Evolutionary conservation across 2,888 invertebrate species (phyloP).

Genomic region (Boloria euphrosyne): DNA sequence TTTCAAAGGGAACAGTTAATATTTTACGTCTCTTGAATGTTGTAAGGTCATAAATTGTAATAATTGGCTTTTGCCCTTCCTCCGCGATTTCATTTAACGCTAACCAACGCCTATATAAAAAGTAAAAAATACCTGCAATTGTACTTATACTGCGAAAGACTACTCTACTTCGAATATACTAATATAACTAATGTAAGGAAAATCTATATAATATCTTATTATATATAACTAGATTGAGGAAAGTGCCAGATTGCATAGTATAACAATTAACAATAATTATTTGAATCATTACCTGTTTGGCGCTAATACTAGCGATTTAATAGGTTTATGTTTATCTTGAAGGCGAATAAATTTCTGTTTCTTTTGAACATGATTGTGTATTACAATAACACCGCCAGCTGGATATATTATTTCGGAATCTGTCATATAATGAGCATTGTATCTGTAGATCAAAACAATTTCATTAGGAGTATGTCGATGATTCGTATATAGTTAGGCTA

Average conservation of each 20-base stretch:
- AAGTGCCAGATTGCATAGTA: background rate
- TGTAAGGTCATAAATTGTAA: slow-evolving; percentile 87
- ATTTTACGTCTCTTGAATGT: slow-evolving; percentile 87
- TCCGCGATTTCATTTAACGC: slow-evolving; percentile 85
- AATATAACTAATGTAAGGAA: background rate
- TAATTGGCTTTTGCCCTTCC: slow-evolving; percentile 85
- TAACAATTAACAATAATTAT: background rate
- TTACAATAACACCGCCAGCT: slow-evolving; percentile 88
- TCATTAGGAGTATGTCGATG: background rate
- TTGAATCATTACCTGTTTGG: slow-evolving; percentile 82
- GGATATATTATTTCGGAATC: slow-evolving; percentile 91
- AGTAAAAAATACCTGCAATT: background rate
- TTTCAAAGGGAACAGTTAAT: slow-evolving; percentile 84
- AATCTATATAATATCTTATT: background rate
- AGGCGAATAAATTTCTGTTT: slow-evolving; percentile 88
- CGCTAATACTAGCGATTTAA: slow-evolving; percentile 84
- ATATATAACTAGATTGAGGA: background rate
- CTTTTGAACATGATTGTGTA: slow-evolving; percentile 88
- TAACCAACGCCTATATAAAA: slow-evolving; percentile 81
- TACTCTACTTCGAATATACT: too few relatives aligned
- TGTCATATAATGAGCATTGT: slow-evolving; percentile 87
- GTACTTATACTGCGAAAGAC: too few relatives aligned
- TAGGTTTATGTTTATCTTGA: slow-evolving; percentile 84
- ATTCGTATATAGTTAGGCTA: too few relatives aligned
- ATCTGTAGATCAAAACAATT: slow-evolving; percentile 60